Evolutionary conservation across 2,797 vertebrate species (phyloP).

Genomic region (Smutsia gigantea): DNA sequence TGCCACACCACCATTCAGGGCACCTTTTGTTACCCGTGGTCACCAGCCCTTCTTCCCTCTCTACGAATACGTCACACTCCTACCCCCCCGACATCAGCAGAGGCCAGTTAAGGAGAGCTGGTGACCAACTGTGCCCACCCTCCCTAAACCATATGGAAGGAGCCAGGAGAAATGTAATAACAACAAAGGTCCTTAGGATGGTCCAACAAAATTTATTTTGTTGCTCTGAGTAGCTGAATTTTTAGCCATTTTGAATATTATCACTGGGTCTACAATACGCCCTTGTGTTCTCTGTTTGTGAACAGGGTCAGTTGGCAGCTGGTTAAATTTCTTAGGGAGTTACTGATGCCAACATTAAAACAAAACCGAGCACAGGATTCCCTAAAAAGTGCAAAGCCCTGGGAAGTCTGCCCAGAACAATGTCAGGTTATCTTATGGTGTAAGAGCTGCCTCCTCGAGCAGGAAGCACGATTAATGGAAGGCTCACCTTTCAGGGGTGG

Average conservation of each 20-base stretch:
- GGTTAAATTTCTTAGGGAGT: slow-evolving; percentile 51
- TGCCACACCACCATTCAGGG: background rate
- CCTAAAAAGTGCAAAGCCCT: slow-evolving; percentile 37
- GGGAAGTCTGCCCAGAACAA: slow-evolving; percentile 35
- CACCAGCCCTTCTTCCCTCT: background rate
- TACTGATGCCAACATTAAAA: slow-evolving; percentile 47
- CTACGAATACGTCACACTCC: no score
- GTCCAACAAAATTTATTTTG: background rate
- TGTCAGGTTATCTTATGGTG: background rate
- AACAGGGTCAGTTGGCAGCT: slow-evolving; percentile 51
- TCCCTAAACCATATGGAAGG: background rate
- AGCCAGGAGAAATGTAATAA: background rate
- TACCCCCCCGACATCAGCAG: background rate
- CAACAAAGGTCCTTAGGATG: background rate
- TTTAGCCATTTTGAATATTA: background rate
- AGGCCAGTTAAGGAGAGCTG: background rate
- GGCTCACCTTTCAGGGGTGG: background rate
- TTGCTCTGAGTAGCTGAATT: background rate
- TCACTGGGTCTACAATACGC: slow-evolving; percentile 30
- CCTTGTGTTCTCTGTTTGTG: slow-evolving; percentile 57
- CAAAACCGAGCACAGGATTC: slow-evolving; percentile 55
- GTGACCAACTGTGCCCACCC: background rate
- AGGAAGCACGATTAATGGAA: background rate
- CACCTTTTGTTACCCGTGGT: background rate
- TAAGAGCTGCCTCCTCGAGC: background rate